Base-by-base conservation (phyloP, 1,140 invertebrate genomes). In the Euglossa dilemma region DNA sequence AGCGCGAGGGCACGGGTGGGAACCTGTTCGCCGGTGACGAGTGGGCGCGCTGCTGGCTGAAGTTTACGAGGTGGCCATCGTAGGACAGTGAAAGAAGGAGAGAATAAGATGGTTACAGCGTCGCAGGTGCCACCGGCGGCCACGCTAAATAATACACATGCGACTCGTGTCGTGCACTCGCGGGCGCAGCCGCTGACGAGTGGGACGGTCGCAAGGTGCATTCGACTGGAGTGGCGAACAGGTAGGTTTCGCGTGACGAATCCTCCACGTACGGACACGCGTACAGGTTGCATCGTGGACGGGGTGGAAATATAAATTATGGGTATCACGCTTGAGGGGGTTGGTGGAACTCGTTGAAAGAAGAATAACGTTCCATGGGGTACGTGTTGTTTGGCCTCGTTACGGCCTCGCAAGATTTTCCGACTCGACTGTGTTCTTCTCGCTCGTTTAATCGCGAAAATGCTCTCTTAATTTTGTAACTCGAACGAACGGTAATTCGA, bases 21-120 rank as follows among this genome's bases (percentile, higher is more conserved):
- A 90, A 91, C 90, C 88, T 90, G 90, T 90, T 90, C 63, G 61
- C 66, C 36, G 70, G 56, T 67, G 84, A 88, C 82, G 88, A 90
- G 90, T 90, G 84, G 88, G 87, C 84, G 88, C 86, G 85, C 85
- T 77, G 85, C 85, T 77, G 87, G 80, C 67, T 85, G 64, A 87
- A 87, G 64, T 91, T 90, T 90, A 90, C 75, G 84, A 87, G 76
- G 69, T 86, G 78, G 63, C 57, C 82, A 70, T 77, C 80, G 71
- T 83, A 67, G 83, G 84, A 83, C 80, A 84, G 67, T 64, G 54
- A 47, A 88, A 74, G 77, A 61, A 84, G 77, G 66, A 83, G 74
- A 70, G 84, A 87, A 81, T 69, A 70, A 67, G 85, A 87, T 80
- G 76, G 85, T 87, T 85, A 52, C 54, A 57, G 45, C 64, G 57